Base-by-base conservation (phyloP, 2,888 invertebrate species). In the Leptarthrus brevirostris region DNA sequence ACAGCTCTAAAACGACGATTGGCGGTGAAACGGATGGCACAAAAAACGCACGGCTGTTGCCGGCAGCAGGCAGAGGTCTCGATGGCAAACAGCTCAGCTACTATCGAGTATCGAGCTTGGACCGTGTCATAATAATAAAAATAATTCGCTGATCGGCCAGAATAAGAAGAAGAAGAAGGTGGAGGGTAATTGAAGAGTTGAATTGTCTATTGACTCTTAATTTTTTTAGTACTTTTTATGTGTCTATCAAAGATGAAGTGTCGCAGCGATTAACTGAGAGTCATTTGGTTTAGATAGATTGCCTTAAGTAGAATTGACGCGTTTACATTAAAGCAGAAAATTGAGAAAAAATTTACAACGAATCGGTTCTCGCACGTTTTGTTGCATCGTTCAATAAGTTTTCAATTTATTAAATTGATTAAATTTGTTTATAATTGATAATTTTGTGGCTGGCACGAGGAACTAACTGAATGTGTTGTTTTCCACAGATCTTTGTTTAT, bases 51-150 rank as follows among this genome's bases (percentile, higher is more conserved):
- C 58, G 58, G 12, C 30, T 30, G 56, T 56, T 56, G 56, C 56
- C 56, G 34, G 16, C 36, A 20, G 1, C 36, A 58, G 22, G 6
- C 14, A 22, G 44, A 2, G 44, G 47, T 24, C 24, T 6, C 64
- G 44, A 34, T 22, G 10, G 47, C 24, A 22, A 20, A 40, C n/a
- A 20, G 40, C 22, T 2, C 24, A 4, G 24, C 56, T 30, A 34
- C 58, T 34, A 56, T 10, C 22, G n/a, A 22, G 54, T 20, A 30
- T 14, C 14, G 40, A 24, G 24, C 12, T 14, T 20, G 16, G 3
- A 14, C 16, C 16, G 20, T 47, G 44, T 64, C 64, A 47, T 44
- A 64, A 64, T 44, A 64, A 64, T 47, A 64, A 44, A 64, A 64
- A 64, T 64, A 47, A 47, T 47, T 47, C 12, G 3, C 14, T 44